Evolutionary conservation across 1,140 invertebrate species (phyloP), one percentile per base, ranked within the genome.

Genomic region (Coelopa frigida): DNA sequence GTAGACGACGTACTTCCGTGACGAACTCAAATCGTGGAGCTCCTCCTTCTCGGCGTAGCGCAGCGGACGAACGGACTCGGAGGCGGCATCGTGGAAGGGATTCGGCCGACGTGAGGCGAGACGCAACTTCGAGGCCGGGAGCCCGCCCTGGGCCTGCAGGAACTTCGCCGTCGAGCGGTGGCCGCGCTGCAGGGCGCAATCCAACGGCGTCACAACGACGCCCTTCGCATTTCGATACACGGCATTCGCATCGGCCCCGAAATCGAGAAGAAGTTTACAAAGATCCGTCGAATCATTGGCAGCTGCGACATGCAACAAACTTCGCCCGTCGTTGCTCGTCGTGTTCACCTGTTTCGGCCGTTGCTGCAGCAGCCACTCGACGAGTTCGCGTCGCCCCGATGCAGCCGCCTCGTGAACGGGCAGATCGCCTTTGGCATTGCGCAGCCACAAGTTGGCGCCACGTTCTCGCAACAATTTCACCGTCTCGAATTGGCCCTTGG

Each of bases 401-500:
- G 85, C 81, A 1, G 95, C 89, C 0, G 95, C 94, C 70, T 99
- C 95, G 68, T 98, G 96, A 12, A 97, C 69, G 0, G 93, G 91
- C 38, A 89, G 73, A 73, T 96, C 91, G 0, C 92, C 93, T 57
- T 86, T 81, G 7, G 89, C 84, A 61, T 96, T 98, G 45, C 85
- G 76, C n/a, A 89, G 72, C 84, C 94, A 96, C 12, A 98, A 73
- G 68, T 96, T 91, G 1, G 87, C 91, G 2, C 85, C 86, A 50
- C 89, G 81, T 40, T 84, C 81, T 70, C 76, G 76, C 4, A 78
- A 58, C 56, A 79, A 71, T 35, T 75, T 72, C 1, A 79, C 67
- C 22, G 76, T 78, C 54, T 79, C 76, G 17, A 78, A 78, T 72
- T 96, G 94, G 0, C 95, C 96, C 70, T 98, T 98, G 1, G 94